These are phyloP conservation scores for Gambusia affinis DNA, from an alignment of 2,113 vertebrate species.

Conservation along the genomic window DNA sequence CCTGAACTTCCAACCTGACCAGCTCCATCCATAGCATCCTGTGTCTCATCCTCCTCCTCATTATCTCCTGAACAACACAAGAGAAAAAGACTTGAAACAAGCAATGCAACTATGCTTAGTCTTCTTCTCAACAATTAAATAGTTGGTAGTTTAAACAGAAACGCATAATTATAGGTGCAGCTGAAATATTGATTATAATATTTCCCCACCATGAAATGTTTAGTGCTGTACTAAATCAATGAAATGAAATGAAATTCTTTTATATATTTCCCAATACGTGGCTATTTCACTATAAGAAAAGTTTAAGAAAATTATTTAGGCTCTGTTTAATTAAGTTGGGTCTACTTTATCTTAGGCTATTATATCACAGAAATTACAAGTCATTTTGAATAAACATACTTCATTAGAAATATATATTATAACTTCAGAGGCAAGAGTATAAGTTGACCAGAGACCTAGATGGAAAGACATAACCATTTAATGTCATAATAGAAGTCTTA, in stretches of 20 bases:
- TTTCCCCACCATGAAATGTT: neutral
- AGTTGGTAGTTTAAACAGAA: neutral
- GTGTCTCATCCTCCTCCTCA: slow-evolving; percentile 79
- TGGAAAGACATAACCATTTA: neutral
- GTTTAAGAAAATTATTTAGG: neutral
- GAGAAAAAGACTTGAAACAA: neutral
- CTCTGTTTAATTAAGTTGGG: too few species aligned
- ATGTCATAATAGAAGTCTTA: neutral
- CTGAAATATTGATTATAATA: neutral
- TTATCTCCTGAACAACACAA: slow-evolving; percentile 32
- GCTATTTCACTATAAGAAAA: neutral
- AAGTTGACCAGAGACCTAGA: too few species aligned
- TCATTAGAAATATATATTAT: too few species aligned
- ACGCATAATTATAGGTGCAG: neutral
- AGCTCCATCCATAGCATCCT: slow-evolving; percentile 62
- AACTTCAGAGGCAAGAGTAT: too few species aligned
- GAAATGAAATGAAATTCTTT: neutral
- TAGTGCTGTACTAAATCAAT: neutral
- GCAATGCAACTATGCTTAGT: neutral
- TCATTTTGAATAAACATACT: too few species aligned
- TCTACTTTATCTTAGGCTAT: too few species aligned
- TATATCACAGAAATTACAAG: too few species aligned
- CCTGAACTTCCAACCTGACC: slow-evolving; percentile 49
- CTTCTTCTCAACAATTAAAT: neutral
- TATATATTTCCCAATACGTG: neutral